Evolutionary conservation across 1,140 invertebrate species (phyloP).

Genomic region (Dreissena polymorpha): DNA sequence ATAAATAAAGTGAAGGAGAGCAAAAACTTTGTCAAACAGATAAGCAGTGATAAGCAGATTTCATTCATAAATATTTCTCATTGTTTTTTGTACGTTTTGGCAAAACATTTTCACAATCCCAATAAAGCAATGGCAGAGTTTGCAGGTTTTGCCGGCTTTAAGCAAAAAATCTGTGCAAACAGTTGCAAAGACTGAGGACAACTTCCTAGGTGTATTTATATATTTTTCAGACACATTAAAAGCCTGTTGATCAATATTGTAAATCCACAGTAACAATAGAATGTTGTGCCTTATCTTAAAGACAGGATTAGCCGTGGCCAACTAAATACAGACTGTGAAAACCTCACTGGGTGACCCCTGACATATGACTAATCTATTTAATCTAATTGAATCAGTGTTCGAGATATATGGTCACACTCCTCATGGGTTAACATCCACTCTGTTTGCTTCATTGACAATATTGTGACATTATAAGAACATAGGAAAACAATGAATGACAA

Average conservation of each 20-base stretch:
- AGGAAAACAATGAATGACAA: no score
- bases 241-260: constrained; percentile 8
- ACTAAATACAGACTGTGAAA: constrained; percentile 23
- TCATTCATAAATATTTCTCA: no score
- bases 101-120: no score
- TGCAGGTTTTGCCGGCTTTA: no score
- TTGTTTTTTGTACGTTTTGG: no score
- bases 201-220: constrained; percentile 15
- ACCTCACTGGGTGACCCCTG: constrained; percentile 1
- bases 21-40: no score
- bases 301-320: not conserved
- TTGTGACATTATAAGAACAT: no score
- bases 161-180: constrained; percentile 28
- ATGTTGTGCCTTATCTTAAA: constrained; percentile 39
- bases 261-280: constrained; percentile 38
- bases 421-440: no score
- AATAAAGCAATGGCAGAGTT: no score
- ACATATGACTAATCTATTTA: constrained; percentile 41
- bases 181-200: constrained; percentile 20
- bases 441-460: no score
- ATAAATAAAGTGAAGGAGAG: no score
- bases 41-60: no score
- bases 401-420: constrained; percentile 4
- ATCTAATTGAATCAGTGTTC: constrained; percentile 41
- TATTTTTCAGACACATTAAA: constrained; percentile 39